Base-by-base conservation (phyloP, 2,888 invertebrate species). In the Gerris lacustris region DNA sequence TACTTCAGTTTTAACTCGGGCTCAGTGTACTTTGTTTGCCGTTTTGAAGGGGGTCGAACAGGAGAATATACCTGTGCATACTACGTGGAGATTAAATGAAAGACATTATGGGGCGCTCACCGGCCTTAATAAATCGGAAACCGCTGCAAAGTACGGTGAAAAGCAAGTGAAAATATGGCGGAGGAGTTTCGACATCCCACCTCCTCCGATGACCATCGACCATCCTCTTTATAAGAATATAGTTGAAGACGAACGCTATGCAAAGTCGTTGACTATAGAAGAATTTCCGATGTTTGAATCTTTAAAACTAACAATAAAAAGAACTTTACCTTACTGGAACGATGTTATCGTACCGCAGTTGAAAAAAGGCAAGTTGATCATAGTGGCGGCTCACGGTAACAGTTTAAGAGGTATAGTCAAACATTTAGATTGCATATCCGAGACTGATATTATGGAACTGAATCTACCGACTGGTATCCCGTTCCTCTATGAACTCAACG, bases 281-380 rank as follows among this genome's bases (percentile, higher is more conserved):
- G 86, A 91, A 76, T 92, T 94, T 79, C 94, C 94, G 0, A 88
- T 86, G 83, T 88, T 86, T 75, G 94, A 94, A 80, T 92, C 93
- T 31, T 82, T 94, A 71, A 90, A 92, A 78, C 83, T 92, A 68
- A 91, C 92, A 4, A 90, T 92, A 79, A 87, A 87, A 73, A 85
- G 94, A 67, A 91, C 92, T 5, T 81, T 91, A 75, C 95, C 95
- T 0, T 93, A 89, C 78, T 96, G 94, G 90, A 90, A 93, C 79
- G 82, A 91, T 78, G 85, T 87, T 66, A 87, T 97, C 81, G 86
- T 94, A 77, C 87, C 94, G 73, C 85, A 93, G 83, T 85, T 94
- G 74, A 91, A 90, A 78, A 89, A 85, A 76, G 92, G 92, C 69
- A 89, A 90, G 78, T 86, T 82, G 45, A 87, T 94, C 69, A 84